Conservation (phyloP, 2,113 vertebrate species). For the Catharus bicknelli region DNA sequence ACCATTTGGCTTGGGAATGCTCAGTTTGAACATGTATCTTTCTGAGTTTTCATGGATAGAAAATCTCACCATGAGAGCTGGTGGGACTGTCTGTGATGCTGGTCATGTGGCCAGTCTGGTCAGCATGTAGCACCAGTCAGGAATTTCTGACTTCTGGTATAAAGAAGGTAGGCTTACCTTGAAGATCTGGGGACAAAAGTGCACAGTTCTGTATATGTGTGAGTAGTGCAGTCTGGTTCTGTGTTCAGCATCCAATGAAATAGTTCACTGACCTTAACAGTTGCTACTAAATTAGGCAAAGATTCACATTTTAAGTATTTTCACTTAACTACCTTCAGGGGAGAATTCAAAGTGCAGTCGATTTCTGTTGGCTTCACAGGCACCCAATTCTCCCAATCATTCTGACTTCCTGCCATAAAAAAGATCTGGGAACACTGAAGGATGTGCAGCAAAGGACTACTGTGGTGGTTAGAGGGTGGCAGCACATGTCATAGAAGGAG, state of each 20-base stretch:
- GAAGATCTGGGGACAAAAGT: not conserved
- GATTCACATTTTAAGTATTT: not conserved
- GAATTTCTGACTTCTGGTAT: not conserved
- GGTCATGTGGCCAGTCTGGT: fast-evolving
- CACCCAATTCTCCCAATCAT: not conserved
- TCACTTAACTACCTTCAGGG: not conserved
- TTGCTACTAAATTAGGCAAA: not conserved
- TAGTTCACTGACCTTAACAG: not conserved
- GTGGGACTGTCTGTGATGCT: not conserved
- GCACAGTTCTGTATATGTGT: not conserved
- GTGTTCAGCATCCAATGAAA: not conserved
- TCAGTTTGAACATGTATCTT: not conserved
- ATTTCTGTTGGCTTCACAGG: not conserved
- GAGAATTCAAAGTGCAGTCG: not conserved
- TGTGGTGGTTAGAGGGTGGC: not conserved
- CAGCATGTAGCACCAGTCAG: not conserved
- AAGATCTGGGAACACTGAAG: not conserved
- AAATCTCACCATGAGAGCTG: not conserved
- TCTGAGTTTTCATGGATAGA: not conserved
- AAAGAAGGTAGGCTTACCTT: not conserved
- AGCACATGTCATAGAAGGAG: not conserved
- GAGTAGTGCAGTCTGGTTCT: not conserved
- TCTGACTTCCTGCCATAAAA: not conserved
- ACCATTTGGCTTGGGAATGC: not conserved
- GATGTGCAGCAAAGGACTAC: not conserved